phyloP scores from a whole-genome alignment of 2,113 vertebrate species.

The Gyps fulvus region DNA sequence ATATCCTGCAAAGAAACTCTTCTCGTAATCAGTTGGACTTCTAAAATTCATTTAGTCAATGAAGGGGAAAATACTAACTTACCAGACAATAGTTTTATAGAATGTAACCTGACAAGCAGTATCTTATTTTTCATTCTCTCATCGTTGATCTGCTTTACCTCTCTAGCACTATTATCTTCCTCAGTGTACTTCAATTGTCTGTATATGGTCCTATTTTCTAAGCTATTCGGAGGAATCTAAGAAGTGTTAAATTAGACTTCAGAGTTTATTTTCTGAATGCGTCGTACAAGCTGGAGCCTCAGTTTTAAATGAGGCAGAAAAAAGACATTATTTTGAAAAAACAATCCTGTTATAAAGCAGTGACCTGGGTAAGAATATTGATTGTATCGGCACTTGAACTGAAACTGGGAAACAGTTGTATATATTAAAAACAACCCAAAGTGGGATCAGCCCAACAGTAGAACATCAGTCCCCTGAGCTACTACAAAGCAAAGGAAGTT shows the following conservation, averaged over 20 bases:
- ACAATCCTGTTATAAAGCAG: not conserved
- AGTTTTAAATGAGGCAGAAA: not conserved
- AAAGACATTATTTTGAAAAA: not conserved
- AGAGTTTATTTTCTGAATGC: not conserved
- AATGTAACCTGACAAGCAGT: not conserved
- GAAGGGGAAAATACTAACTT: not conserved
- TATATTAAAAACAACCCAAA: not conserved
- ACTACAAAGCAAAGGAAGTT: not conserved
- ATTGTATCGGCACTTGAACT: not conserved
- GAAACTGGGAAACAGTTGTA: not conserved
- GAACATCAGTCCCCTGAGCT: not conserved
- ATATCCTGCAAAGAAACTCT: not conserved
- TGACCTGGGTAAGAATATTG: not conserved
- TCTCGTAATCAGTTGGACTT: not conserved
- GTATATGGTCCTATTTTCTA: not conserved
- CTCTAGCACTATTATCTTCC: not conserved
- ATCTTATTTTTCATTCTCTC: not conserved
- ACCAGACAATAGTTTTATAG: not conserved
- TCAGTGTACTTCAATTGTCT: not conserved
- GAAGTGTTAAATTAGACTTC: not conserved
- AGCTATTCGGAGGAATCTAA: not conserved
- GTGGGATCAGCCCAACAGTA: rapidly evolving
- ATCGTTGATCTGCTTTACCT: not conserved
- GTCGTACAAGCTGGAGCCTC: not conserved
- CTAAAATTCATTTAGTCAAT: not conserved